These are phyloP conservation scores for Drosophila busckii DNA, from an alignment of 1,140 invertebrate species.

Conservation along the genomic window DNA sequence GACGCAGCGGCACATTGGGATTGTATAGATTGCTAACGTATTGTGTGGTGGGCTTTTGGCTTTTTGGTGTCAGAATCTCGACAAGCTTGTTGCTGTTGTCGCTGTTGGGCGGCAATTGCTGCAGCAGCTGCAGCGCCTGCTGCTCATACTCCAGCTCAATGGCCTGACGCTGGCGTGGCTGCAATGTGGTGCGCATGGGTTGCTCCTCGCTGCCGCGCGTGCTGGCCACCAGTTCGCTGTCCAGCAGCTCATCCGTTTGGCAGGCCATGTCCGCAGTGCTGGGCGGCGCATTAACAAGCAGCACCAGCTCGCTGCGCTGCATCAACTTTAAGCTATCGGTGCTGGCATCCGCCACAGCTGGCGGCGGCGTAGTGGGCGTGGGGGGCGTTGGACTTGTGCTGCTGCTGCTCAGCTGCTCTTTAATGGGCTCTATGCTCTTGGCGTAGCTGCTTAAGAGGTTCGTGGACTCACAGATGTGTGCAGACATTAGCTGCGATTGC, in stretches of 20 bases:
- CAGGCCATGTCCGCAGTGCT: constrained; percentile 82
- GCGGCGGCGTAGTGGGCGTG: constrained; percentile 9
- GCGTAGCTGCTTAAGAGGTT: constrained; percentile 35
- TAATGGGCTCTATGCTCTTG: too few relatives aligned
- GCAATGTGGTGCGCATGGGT: constrained; percentile 60
- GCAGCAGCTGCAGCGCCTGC: constrained; percentile 86
- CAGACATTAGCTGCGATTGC: constrained; percentile 78
- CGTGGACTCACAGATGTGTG: constrained; percentile 57
- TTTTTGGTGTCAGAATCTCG: constrained; percentile 85
- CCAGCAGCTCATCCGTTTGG: constrained; percentile 81
- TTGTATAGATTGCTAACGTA: constrained; percentile 90
- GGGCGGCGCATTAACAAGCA: constrained; percentile 81
- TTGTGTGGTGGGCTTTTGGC: constrained; percentile 87
- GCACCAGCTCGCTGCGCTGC: constrained; percentile 82
- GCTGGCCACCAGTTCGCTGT: constrained; percentile 44
- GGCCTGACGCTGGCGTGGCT: constrained; percentile 82
- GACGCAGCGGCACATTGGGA: constrained; percentile 83
- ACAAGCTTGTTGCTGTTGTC: constrained; percentile 87
- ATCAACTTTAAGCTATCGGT: constrained; percentile 79
- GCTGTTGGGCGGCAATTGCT: constrained; percentile 83
- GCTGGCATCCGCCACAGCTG: constrained; percentile 11
- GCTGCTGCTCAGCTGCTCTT: constrained; percentile 23
- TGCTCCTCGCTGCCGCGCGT: constrained; percentile 58
- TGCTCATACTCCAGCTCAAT: constrained; percentile 91
- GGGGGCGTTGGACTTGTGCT: constrained; percentile 10